Base-by-base conservation (phyloP, 2,888 invertebrate genomes). In the Spodoptera littoralis region DNA sequence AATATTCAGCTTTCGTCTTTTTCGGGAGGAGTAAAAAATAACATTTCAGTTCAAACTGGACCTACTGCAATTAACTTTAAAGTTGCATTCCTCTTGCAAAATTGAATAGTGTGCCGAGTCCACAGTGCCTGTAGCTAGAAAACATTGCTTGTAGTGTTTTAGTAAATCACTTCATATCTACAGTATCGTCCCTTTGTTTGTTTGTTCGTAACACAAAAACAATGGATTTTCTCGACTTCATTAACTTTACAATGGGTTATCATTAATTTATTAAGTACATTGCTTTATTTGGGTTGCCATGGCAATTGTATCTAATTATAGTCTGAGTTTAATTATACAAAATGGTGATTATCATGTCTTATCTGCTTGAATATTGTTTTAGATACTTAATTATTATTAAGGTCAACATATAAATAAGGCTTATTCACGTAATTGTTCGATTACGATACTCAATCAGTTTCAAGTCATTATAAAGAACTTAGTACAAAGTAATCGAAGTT, bases 111-210 rank as follows among this genome's bases (percentile, higher is more conserved):
- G 24, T 52, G 49, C 13, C 18, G 11, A 24, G 36, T 36, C 36
- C 68, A 52, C 65, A 61, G 63, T 61, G 62, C 63, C 30, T 41
- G 57, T 60, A 58, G 61, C 55, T 57, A 60, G 61, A 62, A 71
- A 65, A 24, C 65, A 47, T 66, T 54, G 52, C 24, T 60, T 22
- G 44, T 57, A 58, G 61, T 66, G 60, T 73, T 65, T 57, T 46
- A 61, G 68, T 77, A 76, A 81, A 81, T 79, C 77, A 70, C 66
- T 59, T 66, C 68, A 68, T 79, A 81, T 76, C 68, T 76, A 44
- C 54, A 70, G 47, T 57, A 59, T 60, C 52, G 44, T 49, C 63
- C 73, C 61, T 60, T 75, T 72, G 76, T 74, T 63, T 6, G 36
- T 36, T 36, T 36, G 36, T 65, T 60, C 42, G 36, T 8, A 53